Evolutionary conservation across 2,113 vertebrate genomes (phyloP).

Genomic region (Columba janthina): DNA sequence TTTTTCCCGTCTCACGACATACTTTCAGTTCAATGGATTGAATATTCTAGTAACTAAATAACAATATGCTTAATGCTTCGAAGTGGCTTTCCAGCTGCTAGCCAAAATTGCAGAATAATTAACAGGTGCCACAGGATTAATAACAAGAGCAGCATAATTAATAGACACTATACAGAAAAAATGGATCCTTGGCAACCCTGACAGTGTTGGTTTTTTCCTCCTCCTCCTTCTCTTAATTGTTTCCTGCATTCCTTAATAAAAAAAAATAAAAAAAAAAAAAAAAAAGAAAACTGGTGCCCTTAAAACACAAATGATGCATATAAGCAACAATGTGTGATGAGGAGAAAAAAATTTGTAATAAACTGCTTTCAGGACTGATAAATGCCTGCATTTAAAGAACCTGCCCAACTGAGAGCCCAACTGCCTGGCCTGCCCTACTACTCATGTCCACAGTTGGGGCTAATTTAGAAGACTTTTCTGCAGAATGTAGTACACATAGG

Average conservation of each 20-base stretch:
- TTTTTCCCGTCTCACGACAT: slow-evolving; percentile 21
- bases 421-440: neutral
- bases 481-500: neutral
- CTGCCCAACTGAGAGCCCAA: neutral
- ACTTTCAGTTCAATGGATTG: slow-evolving; percentile 40
- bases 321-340: neutral
- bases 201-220: slow-evolving; percentile 19
- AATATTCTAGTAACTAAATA: slow-evolving; percentile 66
- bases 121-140: slow-evolving; percentile 66
- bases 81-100: slow-evolving; percentile 57
- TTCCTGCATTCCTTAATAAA: slow-evolving; percentile 25
- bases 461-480: neutral
- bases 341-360: neutral
- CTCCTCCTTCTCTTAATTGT: slow-evolving; percentile 34
- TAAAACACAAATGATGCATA: slow-evolving; percentile 14
- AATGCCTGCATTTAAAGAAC: neutral
- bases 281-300: neutral
- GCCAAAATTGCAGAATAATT: slow-evolving; percentile 61
- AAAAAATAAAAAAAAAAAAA: too few relatives aligned
- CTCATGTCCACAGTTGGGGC: neutral
- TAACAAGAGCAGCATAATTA: slow-evolving; percentile 61
- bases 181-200: slow-evolving; percentile 43
- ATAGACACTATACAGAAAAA: slow-evolving; percentile 48
- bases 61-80: slow-evolving; percentile 50
- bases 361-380: neutral